These are phyloP conservation scores for Dicerorhinus sumatrensis DNA, from an alignment of 2,113 vertebrate genomes.

Conservation along the genomic window DNA sequence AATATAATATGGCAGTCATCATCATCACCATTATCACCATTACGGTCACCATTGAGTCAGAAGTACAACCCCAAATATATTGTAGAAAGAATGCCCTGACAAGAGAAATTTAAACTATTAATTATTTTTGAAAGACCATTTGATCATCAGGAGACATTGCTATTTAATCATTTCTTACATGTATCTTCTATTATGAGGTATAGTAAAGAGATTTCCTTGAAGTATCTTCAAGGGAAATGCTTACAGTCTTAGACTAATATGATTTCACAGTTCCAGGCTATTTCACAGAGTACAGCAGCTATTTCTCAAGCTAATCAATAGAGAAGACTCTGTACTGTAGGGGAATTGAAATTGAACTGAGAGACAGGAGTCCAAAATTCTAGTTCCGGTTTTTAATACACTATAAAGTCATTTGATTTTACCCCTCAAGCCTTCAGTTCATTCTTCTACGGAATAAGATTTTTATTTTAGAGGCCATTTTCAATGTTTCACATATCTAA, in stretches of 20 bases:
- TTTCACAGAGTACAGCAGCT: slow-evolving; percentile 4
- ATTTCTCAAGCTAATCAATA: background rate
- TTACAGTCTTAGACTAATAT: background rate
- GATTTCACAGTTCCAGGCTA: background rate
- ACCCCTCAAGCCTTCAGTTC: background rate
- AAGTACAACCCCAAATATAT: background rate
- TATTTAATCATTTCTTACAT: slow-evolving; percentile 33
- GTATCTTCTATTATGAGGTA: background rate
- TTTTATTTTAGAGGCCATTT: background rate
- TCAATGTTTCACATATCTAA: background rate
- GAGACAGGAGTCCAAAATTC: background rate
- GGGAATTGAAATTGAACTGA: background rate
- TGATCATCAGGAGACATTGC: background rate
- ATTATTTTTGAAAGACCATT: background rate
- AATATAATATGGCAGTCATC: background rate
- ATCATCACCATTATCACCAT: background rate
- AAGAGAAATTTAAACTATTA: background rate
- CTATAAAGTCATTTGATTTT: background rate
- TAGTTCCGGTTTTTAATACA: background rate
- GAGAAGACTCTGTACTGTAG: background rate
- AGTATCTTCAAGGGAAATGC: background rate
- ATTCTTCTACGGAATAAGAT: background rate
- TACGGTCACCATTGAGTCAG: background rate
- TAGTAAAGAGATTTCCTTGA: slow-evolving; percentile 12
- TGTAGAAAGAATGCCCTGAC: background rate